Base-by-base conservation (phyloP, 2,113 vertebrate species). In the Ascaphus truei region DNA sequence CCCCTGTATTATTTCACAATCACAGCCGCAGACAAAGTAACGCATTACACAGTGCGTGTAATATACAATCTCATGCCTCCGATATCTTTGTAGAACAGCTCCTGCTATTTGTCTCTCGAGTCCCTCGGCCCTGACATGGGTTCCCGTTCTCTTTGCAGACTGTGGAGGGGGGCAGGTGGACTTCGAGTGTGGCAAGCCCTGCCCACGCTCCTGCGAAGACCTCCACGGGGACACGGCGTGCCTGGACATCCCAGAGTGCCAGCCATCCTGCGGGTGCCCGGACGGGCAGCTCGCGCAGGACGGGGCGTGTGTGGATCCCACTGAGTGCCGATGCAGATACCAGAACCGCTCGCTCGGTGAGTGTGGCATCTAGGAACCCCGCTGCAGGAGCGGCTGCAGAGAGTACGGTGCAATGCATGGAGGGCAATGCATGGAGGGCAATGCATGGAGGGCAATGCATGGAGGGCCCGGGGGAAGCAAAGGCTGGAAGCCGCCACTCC, bases 151-250 rank as follows among this genome's bases (percentile, higher is more conserved):
- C 52, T 11, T 3, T 11, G 7, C 72, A 96, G 94, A 90, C 15
- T 95, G 94, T 7, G 77, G 59, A 0, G 89, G 89, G 0, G 89
- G 85, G 2, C 90, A 88, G 72, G 75, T 77, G 20, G 73, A 88
- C 10, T 89, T 90, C 73, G 71, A 79, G 7, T 96, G 93, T 48
- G 92, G 89, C 39, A 85, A 86, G 61, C 82, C 83, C 36, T 95
- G 91, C 29, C 93, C 93, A 1, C 91, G 83, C 13, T 88, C 89
- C 72, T 96, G 94, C 39, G 90, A 86, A 1, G 93, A 96, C 75
- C 87, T 95, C 75, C 88, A 92, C 50, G 81, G 76, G 0, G 90
- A 92, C 60, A 83, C 81, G 0, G 72, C 78, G 57, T 96, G 94
- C 63, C 23, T 80, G 74, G 88, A 89, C 23, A 37, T 1, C 13